phyloP scores from a whole-genome alignment of 2,113 vertebrate species.

The Takifugu bimaculatus region DNA sequence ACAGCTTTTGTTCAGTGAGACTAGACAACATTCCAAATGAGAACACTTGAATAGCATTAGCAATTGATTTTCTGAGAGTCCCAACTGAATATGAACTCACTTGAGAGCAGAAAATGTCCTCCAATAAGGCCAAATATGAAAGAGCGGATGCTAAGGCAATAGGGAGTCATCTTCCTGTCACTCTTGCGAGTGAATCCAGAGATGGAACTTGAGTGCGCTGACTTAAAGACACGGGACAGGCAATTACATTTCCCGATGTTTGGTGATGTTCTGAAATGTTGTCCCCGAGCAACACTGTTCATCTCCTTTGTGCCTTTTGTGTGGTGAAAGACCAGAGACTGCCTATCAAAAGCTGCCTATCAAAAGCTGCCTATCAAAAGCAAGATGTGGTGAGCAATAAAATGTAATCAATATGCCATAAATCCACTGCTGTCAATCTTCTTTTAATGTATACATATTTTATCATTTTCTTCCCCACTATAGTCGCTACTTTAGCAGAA shows the following conservation, averaged over 20 bases:
- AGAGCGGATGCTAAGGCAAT: conserved; percentile 27
- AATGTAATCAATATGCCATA: conserved; percentile 60
- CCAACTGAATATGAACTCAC: conserved; percentile 42
- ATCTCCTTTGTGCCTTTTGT: conserved; percentile 40
- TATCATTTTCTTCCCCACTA: conserved; percentile 7
- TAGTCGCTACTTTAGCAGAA: conserved; percentile 29
- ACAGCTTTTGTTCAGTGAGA: conserved; percentile 41
- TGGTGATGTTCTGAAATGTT: conserved; percentile 53
- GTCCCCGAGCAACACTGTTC: conserved; percentile 49
- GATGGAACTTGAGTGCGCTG: conserved; percentile 30
- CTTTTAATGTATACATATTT: background rate
- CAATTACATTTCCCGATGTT: conserved; percentile 45
- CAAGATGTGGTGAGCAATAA: conserved; percentile 21
- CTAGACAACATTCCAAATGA: conserved; percentile 34
- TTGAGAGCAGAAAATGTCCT: conserved; percentile 18
- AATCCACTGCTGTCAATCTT: background rate
- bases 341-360: conserved; percentile 48
- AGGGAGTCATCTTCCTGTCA: conserved; percentile 50
- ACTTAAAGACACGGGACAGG: conserved; percentile 26
- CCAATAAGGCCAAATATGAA: conserved; percentile 20
- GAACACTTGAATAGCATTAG: conserved; percentile 51
- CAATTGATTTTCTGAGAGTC: conserved; percentile 52
- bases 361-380: conserved; percentile 45
- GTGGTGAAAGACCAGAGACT: conserved; percentile 2
- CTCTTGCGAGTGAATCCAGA: conserved; percentile 36